Percentiles rank a stretch among this genome's conserved stretches.
phyloP scores from a whole-genome alignment of 2,888 invertebrate species.

The Epistrophella euchroma region DNA sequence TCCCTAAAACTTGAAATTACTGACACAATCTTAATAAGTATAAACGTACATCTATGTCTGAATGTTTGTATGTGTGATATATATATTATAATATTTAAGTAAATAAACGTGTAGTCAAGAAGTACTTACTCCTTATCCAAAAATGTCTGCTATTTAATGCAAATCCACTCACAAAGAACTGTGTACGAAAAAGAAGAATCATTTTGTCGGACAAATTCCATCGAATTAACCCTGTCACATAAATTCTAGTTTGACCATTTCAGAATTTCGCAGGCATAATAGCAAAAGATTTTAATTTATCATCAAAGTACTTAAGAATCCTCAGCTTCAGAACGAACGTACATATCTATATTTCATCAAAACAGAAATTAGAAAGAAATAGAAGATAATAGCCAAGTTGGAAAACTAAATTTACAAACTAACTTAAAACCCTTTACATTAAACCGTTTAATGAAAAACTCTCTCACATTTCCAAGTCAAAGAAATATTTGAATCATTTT shows the following conservation, averaged over 20 bases:
- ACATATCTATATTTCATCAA: constrained; percentile 1
- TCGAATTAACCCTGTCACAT: constrained; percentile 21
- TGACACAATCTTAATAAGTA: constrained; percentile 34
- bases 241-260: constrained; percentile 8
- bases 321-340: too few relatives aligned
- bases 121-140: constrained; percentile 1
- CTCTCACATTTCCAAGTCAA: constrained; percentile 13
- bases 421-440: constrained; percentile 2
- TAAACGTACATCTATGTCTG: not conserved
- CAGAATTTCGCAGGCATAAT: constrained; percentile 1
- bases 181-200: not conserved
- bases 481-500: constrained; percentile 38
- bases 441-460: constrained; percentile 43
- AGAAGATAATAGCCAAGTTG: not conserved
- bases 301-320: not conserved
- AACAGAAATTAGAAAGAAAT: too few relatives aligned
- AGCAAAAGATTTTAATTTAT: constrained; percentile 40
- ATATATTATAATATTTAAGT: not conserved
- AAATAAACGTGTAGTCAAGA: not conserved
- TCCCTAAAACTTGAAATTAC: constrained; percentile 47
- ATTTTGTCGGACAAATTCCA: constrained; percentile 8
- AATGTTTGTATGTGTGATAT: not conserved
- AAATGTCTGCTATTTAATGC: constrained; percentile 24
- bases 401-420: constrained; percentile 19
- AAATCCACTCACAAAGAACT: constrained; percentile 23